phyloP scores from a whole-genome alignment of 2,888 invertebrate species.

The Leucoptera coffeella region DNA sequence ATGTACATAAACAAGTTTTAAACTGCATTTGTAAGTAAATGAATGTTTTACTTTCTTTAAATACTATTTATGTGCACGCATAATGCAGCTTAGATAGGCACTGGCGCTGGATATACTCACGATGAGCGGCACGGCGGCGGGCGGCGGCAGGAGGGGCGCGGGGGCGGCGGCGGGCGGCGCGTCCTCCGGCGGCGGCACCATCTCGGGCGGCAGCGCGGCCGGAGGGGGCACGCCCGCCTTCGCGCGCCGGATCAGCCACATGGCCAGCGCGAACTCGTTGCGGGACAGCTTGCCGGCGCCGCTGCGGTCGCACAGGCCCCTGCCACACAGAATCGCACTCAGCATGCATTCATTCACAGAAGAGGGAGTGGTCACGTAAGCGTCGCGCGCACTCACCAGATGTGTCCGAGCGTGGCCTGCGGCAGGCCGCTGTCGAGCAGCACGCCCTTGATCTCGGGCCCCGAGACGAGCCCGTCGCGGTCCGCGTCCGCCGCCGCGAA shows the following conservation, averaged over 20 bases:
- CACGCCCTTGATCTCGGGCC: conserved; percentile 84
- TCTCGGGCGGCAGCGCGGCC: conserved; percentile 70
- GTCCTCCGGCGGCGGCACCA: conserved; percentile 89
- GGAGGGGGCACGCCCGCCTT: conserved; percentile 82
- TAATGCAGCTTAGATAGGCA: no score
- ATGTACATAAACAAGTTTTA: no score
- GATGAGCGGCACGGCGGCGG: conserved; percentile 2
- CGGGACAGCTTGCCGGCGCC: conserved; percentile 87
- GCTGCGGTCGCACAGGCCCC: conserved; percentile 88
- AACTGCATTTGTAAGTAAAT: no score
- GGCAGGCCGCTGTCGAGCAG: conserved; percentile 91
- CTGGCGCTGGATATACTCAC: no score
- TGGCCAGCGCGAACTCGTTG: conserved; percentile 93
- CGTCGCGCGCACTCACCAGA: conserved; percentile 76
- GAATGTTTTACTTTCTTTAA: no score
- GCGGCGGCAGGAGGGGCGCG: conserved; percentile 41
- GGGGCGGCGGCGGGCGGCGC: conserved; percentile 37
- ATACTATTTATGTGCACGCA: no score
- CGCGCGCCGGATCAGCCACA: conserved; percentile 89
- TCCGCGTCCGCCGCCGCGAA: conserved; percentile 90
- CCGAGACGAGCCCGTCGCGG: conserved; percentile 90
- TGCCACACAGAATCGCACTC: no score
- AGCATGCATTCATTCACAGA: no score
- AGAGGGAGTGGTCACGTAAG: no score
- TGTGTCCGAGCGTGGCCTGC: conserved; percentile 83